Base-by-base conservation (phyloP, 2,113 vertebrate genomes). In the Pedionomus torquatus region DNA sequence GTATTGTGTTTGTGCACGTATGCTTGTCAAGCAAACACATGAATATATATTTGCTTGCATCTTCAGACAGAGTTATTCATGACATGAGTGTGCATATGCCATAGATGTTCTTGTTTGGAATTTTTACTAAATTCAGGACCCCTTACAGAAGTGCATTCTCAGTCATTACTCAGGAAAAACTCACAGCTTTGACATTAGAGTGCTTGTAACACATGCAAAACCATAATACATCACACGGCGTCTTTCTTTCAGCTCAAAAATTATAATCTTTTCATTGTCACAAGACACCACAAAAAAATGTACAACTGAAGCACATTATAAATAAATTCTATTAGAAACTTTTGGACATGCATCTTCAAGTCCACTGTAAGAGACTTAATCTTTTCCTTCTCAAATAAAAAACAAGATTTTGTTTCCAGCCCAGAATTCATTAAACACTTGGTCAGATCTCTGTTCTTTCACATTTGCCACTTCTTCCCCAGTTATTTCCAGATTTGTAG, bases 121-220 rank as follows among this genome's bases (percentile, higher is more conserved):
- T 57, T 91, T 90, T 89, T 91, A 52, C 61, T 75, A 55, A 77
- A 69, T 4, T 7, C 41, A 65, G 43, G n/a, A 89, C 25, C 28
- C 12, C 1, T 6, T 26, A 64, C 20, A 0, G 1, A 89, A 41
- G 41, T 80, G 54, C 14, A 74, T 94, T 79, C 49, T 97, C 91
- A 95, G 89, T 28, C 4, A 6, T 95, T 95, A 97, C 96, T 97
- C 97, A 96, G 96, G 96, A 93, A 95, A 96, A 97, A 87, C 88
- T 93, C 68, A 58, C 37, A 74, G 31, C n/a, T 92, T 89, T 80
- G 79, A 70, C 11, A 12, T 54, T 65, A 41, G 8, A n/a, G 39
- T 63, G 26, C 15, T 82, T 33, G 43, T 48, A 66, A 28, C 28
- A 66, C 9, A 66, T 31, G 33, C 64, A 87, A 89, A 94, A 43